Percentiles rank a stretch among this genome's conserved stretches.
Evolutionary conservation across 2,888 invertebrate species (phyloP).

Genomic region (Callyntrura sp.): DNA sequence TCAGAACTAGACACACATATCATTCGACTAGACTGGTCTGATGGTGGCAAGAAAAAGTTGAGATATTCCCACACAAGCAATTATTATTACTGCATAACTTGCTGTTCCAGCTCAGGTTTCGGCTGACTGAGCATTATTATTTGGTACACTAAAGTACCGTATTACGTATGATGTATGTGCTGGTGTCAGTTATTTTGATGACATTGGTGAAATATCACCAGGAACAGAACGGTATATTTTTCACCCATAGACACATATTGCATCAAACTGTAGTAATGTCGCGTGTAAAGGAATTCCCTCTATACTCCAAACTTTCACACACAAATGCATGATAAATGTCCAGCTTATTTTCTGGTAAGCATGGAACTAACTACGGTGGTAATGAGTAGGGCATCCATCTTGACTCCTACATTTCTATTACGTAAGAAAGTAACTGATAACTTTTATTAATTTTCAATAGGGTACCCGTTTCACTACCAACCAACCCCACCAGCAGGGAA

Average conservation of each 20-base stretch:
- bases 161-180: neutral
- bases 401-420: neutral
- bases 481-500: neutral
- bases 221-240: neutral
- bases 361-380: neutral
- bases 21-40: no score
- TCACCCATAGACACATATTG: constrained; percentile 1
- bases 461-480: no score
- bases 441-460: constrained; percentile 23
- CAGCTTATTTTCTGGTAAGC: neutral
- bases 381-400: constrained; percentile 5
- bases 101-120: neutral
- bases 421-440: neutral
- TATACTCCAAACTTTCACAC: neutral
- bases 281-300: constrained; percentile 5
- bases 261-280: constrained; percentile 21
- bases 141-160: neutral
- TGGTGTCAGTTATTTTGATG: neutral
- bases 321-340: constrained; percentile 30
- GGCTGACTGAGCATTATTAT: neutral
- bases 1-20: no score
- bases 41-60: no score
- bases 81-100: neutral
- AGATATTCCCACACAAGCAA: no score
- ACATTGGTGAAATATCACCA: constrained; percentile 22